Evolutionary conservation across 2,888 invertebrate genomes (phyloP), one percentile per base, ranked within the genome.

Genomic region (Phoronis australis): DNA sequence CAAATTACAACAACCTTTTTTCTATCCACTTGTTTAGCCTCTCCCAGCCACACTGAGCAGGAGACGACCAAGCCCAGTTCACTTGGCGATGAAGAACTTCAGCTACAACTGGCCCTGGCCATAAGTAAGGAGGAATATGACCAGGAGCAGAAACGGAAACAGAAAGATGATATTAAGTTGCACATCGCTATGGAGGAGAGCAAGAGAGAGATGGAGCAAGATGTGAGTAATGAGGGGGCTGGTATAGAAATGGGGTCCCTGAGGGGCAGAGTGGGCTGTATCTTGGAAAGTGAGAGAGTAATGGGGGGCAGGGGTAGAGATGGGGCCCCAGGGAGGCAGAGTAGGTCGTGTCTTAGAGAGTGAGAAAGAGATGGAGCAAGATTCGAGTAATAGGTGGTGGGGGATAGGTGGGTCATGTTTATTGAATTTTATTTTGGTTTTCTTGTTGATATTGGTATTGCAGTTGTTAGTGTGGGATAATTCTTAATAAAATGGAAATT

Each of bases 121-220:
- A 95, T 99, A 91, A 93, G 93, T 43, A 85, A 95, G 56, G 99
- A 99, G 79, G 99, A 99, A 80, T 95, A 95, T 26, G 97, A 99
- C 73, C 88, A 93, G 65, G 95, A 96, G 76, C 93, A 95, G 79
- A 87, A 92, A 61, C 85, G 92, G 73, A 82, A 92, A 51, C 87
- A 94, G 58, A 91, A 91, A 62, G 97, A 99, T 78, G 96, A 97
- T 79, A 92, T 96, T 57, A 84, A 96, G 58, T 83, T 99, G 62
- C 95, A 96, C 80, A 82, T 99, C 77, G 96, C 95, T 37, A 82
- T 97, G 62, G 88, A 88, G 74, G 93, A 96, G 80, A 93, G 92
- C 78, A 62, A 65, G 42, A 69, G 68, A 55, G 56, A 60, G 21
- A 52, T 59, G n/a, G 63, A 54, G 24, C 61, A 58, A 37, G 57